A percentile compares a stretch with the other conserved stretches of the same genome.
Conservation (phyloP, 2,888 invertebrate species). For the Euclidia mi region DNA sequence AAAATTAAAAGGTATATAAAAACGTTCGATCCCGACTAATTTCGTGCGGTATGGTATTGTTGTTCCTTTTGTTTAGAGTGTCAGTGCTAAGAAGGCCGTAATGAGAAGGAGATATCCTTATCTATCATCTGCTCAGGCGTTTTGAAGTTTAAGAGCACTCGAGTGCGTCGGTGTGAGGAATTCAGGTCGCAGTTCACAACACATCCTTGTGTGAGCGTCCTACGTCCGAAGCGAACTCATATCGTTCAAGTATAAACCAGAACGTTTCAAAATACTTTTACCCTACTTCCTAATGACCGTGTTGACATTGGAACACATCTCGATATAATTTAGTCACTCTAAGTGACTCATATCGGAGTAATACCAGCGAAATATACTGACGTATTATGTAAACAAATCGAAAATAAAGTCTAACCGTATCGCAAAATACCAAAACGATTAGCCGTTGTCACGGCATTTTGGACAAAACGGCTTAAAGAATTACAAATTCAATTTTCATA, state of each 20-base stretch:
- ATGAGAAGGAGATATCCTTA: conserved; percentile 52
- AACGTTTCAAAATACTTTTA: conserved; percentile 10
- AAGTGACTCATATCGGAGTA: conserved; percentile 21
- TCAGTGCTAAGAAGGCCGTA: conserved; percentile 44
- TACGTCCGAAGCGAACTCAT: conserved; percentile 2
- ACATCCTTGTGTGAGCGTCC: conserved; percentile 36
- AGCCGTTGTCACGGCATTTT: conserved; percentile 46
- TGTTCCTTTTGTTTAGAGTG: conserved; percentile 60
- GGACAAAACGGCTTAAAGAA: conserved; percentile 42
- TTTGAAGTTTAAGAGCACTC: conserved; percentile 34
- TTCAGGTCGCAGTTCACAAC: conserved; percentile 54
- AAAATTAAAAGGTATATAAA: conserved; percentile 89
- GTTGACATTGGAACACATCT: conserved; percentile 40
- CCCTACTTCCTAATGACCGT: conserved; percentile 13
- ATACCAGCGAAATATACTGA: conserved; percentile 27
- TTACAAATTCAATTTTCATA: conserved; percentile 49
- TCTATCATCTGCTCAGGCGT: conserved; percentile 53
- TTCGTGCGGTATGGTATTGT: conserved; percentile 84
- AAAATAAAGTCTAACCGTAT: conserved; percentile 36
- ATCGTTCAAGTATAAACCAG: conserved; percentile 13
- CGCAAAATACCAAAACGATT: conserved; percentile 36
- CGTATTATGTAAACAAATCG: conserved; percentile 35
- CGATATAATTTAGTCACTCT: conserved; percentile 25
- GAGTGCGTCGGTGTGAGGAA: conserved; percentile 32
- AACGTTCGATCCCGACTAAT: conserved; percentile 87